Conservation (phyloP, 2,888 invertebrate species). For the Allolobophora icterica region DNA sequence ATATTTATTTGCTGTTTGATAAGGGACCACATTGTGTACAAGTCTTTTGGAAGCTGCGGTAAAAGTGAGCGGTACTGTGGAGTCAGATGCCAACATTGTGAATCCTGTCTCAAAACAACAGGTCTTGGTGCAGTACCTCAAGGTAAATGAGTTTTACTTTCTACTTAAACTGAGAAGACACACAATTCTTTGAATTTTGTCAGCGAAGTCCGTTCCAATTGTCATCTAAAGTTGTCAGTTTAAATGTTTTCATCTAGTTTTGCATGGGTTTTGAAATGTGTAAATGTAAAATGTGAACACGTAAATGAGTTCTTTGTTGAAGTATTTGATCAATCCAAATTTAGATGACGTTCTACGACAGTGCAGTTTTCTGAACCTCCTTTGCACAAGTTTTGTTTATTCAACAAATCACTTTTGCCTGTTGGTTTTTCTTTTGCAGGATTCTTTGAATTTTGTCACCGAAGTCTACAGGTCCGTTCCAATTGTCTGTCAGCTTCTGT, state of each 20-base stretch:
- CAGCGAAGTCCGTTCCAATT: no score
- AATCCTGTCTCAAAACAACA: slow-evolving; percentile 59
- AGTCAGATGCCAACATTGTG: background rate
- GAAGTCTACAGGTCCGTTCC: slow-evolving; percentile 70
- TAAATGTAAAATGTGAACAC: background rate
- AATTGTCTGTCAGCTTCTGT: slow-evolving; percentile 76
- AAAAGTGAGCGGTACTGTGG: background rate
- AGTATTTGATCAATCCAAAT: no score
- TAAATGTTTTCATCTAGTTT: background rate
- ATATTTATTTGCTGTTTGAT: background rate
- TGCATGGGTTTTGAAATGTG: background rate
- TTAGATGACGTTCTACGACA: background rate
- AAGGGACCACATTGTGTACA: background rate
- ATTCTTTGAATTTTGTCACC: slow-evolving; percentile 68
- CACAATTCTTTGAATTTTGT: no score
- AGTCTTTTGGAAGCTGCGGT: slow-evolving; percentile 22
- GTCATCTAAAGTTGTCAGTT: no score
- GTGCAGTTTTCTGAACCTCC: background rate
- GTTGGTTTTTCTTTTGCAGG: slow-evolving; percentile 58
- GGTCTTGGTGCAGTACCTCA: slow-evolving; percentile 74
- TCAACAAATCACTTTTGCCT: no score
- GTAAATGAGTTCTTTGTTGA: background rate
- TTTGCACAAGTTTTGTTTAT: background rate
- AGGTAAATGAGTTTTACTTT: slow-evolving; percentile 64
- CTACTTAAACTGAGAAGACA: background rate